Base-by-base conservation (phyloP, 2,113 vertebrate species). In the Heliornis fulica region DNA sequence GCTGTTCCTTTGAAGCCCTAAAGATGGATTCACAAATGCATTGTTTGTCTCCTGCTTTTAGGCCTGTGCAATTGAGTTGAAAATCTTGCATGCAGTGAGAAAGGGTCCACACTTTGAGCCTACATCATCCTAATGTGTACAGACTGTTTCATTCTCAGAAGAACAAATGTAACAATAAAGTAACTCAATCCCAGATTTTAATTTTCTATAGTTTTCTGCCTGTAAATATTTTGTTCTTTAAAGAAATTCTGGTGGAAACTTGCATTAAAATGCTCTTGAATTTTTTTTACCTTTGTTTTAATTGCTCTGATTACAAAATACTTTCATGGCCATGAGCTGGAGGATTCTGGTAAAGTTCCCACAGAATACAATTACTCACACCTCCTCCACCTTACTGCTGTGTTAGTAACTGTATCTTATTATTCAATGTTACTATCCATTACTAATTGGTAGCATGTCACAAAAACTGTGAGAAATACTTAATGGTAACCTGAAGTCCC, bases 311-410 rank as follows among this genome's bases (percentile, higher is more conserved):
- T 90, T 95, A 61, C 29, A 83, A 84, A 96, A 95, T 41, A 6
- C 51, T 59, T 93, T 82, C 21, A 29, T 68, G 34, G 16, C 54
- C n/a, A 25, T 56, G 61, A 89, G 40, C 76, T 72, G 75, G 46
- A 93, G 40, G 43, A 38, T 60, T 82, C n/a, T 80, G 89, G 57
- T 69, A 28, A 51, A 43, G 25, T 82, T 95, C 83, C 66, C 83
- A 90, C 76, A 88, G 87, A 91, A 72, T 76, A 68, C 56, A 77
- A 92, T 89, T 92, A 79, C 50, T 92, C 92, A 93, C 64, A 41
- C 36, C 69, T 91, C 57, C 75, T 95, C 86, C 74, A 84, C 77
- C 89, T 92, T 78, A 31, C n/a, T 89, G 14, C 64, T 74, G 32
- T 48, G 36, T 60, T 83, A 57, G 50, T 75, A 72, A 54, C 51